These are phyloP conservation scores for Protobothrops flavoviridis DNA, from an alignment of 2,113 vertebrate genomes.

Conservation along the genomic window DNA sequence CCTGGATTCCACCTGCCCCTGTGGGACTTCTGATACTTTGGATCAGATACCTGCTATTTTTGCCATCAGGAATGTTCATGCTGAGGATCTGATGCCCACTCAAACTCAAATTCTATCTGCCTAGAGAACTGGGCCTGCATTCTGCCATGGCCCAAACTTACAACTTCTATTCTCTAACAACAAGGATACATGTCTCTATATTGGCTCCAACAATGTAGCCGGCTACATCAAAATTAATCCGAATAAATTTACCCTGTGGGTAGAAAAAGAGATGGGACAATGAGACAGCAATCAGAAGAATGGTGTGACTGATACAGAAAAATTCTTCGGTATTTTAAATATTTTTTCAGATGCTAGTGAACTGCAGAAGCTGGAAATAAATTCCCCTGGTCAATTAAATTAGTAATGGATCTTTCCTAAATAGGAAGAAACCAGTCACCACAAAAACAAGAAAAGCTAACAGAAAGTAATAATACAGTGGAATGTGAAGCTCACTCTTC, in stretches of 20 bases:
- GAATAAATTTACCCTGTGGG: slow-evolving; percentile 87
- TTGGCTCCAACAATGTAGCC: slow-evolving; percentile 94
- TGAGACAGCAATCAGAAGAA: not conserved
- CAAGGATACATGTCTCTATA: slow-evolving; percentile 92
- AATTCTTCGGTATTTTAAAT: not conserved
- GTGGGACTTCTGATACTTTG: not conserved
- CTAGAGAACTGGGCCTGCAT: not conserved
- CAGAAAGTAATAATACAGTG: not conserved
- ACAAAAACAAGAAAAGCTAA: not conserved
- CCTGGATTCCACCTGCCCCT: not conserved
- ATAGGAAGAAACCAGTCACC: not conserved
- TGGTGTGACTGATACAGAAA: not conserved
- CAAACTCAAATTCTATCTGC: not conserved
- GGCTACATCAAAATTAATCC: slow-evolving; percentile 89
- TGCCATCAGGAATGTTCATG: not conserved
- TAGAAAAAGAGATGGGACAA: not conserved
- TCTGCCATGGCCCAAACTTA: not conserved
- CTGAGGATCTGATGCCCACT: not conserved
- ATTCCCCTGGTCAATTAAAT: too few relatives aligned
- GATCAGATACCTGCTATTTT: not conserved
- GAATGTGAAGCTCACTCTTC: not conserved
- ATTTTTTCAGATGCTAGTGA: not conserved
- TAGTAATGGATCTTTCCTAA: not conserved
- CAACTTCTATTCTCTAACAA: not conserved
- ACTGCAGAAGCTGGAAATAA: not conserved